Evolutionary conservation across 2,888 invertebrate genomes (phyloP).

Genomic region (Euclidia mi): DNA sequence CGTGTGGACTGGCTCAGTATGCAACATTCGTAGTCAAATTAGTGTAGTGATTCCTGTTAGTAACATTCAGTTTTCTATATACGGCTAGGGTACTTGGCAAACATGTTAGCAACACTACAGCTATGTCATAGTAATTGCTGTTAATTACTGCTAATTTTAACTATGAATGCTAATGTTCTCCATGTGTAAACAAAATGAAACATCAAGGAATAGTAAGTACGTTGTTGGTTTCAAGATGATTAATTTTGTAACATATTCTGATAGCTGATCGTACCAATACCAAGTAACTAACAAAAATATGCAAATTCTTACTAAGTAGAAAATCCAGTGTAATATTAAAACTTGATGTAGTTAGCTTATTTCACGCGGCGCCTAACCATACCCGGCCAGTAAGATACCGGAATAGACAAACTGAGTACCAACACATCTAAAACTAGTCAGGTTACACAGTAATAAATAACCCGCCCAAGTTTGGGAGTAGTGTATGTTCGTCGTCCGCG

Average conservation of each 20-base stretch:
- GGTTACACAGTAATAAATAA: conserved; percentile 40
- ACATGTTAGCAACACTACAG: conserved; percentile 7
- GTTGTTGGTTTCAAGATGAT: too few relatives aligned
- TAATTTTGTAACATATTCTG: too few relatives aligned
- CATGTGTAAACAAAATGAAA: background rate
- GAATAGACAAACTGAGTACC: background rate
- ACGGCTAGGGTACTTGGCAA: background rate
- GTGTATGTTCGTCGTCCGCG: conserved; percentile 61
- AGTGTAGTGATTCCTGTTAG: too few relatives aligned
- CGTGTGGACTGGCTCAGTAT: too few relatives aligned
- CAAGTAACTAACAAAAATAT: too few relatives aligned
- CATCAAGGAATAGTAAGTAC: background rate
- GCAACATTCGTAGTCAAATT: too few relatives aligned
- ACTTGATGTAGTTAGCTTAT: too few relatives aligned
- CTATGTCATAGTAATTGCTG: conserved; percentile 24
- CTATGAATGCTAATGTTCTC: conserved; percentile 24
- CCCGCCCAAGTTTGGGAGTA: conserved; percentile 61
- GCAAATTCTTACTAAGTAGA: too few relatives aligned
- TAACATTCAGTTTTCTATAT: too few relatives aligned
- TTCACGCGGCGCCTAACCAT: too few relatives aligned
- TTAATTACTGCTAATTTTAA: conserved; percentile 32
- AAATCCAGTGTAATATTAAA: too few relatives aligned
- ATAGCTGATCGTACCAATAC: too few relatives aligned
- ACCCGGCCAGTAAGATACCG: background rate
- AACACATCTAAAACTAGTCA: conserved; percentile 23